A percentile compares a stretch with the other conserved stretches of the same genome.
Evolutionary conservation across 2,888 invertebrate species (phyloP).

Genomic region (Chloromyia formosa): DNA sequence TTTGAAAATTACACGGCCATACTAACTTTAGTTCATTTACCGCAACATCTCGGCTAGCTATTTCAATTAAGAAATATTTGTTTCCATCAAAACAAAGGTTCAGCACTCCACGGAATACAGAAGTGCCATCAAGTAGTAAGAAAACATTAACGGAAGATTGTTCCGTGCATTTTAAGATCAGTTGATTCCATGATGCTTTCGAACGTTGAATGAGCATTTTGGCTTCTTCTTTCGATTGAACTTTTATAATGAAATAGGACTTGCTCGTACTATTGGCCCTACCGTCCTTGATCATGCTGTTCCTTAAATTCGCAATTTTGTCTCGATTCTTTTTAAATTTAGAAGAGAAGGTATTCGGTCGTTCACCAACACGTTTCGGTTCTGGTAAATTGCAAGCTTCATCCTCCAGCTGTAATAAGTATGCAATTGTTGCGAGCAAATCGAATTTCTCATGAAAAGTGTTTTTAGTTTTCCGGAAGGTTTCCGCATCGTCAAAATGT

Average conservation of each 20-base stretch:
- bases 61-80: constrained; percentile 26
- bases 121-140: neutral
- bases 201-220: constrained; percentile 13
- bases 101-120: constrained; percentile 36
- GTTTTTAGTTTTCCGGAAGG: constrained; percentile 51
- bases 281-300: neutral
- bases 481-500: constrained; percentile 53
- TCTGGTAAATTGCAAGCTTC: constrained; percentile 51
- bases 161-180: constrained; percentile 21
- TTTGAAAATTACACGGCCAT: too few species aligned
- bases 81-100: constrained; percentile 26
- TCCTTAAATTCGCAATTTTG: neutral
- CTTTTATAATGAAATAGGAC: constrained; percentile 18
- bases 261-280: neutral
- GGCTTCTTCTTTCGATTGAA: constrained; percentile 19
- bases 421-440: constrained; percentile 53
- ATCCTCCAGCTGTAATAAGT: constrained; percentile 54
- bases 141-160: constrained; percentile 36
- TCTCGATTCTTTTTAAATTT: constrained; percentile 9
- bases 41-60: constrained; percentile 3
- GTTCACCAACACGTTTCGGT: constrained; percentile 54
- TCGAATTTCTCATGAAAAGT: constrained; percentile 48
- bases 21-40: constrained; percentile 23
- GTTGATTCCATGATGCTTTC: constrained; percentile 14
- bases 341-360: constrained; percentile 54